A percentile compares a stretch with the other conserved stretches of the same genome.
phyloP scores from a whole-genome alignment of 2,797 vertebrate genomes.

The Hybognathus amarus region DNA sequence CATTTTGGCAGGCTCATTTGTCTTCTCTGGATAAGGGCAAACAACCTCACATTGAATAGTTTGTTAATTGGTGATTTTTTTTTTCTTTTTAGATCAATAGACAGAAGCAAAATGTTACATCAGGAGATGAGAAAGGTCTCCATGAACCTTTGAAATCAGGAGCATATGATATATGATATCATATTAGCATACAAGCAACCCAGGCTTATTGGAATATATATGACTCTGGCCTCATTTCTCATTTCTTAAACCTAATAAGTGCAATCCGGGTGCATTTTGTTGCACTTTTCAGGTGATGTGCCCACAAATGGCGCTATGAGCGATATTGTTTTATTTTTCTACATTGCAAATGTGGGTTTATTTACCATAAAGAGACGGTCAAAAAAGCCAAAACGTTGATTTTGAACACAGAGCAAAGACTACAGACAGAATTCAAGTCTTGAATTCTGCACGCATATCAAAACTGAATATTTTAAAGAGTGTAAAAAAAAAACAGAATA shows the following conservation, averaged over 20 bases:
- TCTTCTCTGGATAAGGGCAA: slow-evolving; percentile 25
- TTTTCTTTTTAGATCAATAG: slow-evolving; percentile 21
- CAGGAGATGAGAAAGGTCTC: not conserved
- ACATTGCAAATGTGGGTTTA: too few relatives aligned
- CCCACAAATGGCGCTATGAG: not conserved
- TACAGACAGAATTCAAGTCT: not conserved
- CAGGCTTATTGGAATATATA: not conserved
- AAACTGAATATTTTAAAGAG: not conserved
- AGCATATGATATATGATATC: not conserved
- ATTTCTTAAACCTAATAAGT: not conserved
- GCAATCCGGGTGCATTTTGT: too few relatives aligned
- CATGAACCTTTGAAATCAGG: slow-evolving; percentile 7
- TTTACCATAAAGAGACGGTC: too few relatives aligned
- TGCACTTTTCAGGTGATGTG: not conserved
- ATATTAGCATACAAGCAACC: not conserved
- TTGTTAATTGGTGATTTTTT: slow-evolving; percentile 22
- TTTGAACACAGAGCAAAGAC: too few relatives aligned
- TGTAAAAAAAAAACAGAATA: not conserved
- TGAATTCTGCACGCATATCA: not conserved
- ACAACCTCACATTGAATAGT: slow-evolving; percentile 21
- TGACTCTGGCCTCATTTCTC: not conserved
- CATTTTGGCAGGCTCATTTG: slow-evolving; percentile 12
- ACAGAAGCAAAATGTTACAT: slow-evolving; percentile 36
- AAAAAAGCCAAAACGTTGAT: too few relatives aligned
- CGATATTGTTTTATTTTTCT: not conserved